Evolutionary conservation across 2,797 vertebrate species (phyloP).

Genomic region (Parambassis ranga): DNA sequence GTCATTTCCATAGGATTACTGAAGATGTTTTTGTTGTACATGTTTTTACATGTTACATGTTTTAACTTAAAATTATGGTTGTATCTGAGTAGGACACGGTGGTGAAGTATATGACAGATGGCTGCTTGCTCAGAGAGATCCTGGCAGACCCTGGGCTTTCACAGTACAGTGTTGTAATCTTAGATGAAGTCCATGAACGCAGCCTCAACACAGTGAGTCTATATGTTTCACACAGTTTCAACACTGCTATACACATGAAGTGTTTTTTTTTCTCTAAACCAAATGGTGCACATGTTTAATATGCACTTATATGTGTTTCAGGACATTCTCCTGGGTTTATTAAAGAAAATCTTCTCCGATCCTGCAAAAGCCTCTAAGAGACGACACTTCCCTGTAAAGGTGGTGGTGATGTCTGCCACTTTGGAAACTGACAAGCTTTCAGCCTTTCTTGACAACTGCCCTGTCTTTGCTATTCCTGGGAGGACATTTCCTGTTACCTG

Average conservation of each 20-base stretch:
- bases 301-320: constrained; percentile 63
- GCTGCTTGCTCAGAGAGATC: constrained; percentile 92
- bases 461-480: constrained; percentile 91
- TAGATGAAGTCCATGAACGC: constrained; percentile 97
- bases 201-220: constrained; percentile 94
- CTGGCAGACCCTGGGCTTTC: constrained; percentile 87
- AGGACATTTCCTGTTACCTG: constrained; percentile 90
- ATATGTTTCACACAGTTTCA: too few species aligned
- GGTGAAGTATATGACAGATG: constrained; percentile 97
- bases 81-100: constrained; percentile 82
- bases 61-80: background rate
- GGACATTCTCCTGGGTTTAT: constrained; percentile 95
- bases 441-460: constrained; percentile 86
- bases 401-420: constrained; percentile 98
- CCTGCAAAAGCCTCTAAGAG: constrained; percentile 56
- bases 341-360: constrained; percentile 88
- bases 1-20: too few species aligned
- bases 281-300: background rate
- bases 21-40: background rate
- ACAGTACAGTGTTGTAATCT: constrained; percentile 88
- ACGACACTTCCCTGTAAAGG: constrained; percentile 83
- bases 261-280: background rate
- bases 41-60: too few species aligned
- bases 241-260: background rate
- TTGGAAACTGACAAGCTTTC: constrained; percentile 93